Evolutionary conservation across 30 jellyfish, hydroid and myxozoan species (phyloP).

Genomic region (Aurelia sp.): DNA sequence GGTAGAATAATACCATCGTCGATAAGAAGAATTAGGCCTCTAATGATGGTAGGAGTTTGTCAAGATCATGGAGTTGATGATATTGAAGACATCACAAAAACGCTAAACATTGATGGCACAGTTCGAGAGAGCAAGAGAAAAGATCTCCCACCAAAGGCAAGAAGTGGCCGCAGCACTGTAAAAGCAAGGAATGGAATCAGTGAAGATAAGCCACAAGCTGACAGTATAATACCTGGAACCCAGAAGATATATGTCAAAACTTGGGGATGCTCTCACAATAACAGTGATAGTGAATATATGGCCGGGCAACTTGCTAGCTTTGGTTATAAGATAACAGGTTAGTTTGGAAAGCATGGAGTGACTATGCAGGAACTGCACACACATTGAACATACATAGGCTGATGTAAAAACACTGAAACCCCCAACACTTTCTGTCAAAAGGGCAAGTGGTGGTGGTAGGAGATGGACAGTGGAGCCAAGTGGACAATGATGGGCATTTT

Average conservation of each 20-base stretch:
- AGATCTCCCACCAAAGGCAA: slow-evolving; percentile 56
- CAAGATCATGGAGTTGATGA: slow-evolving; percentile 42
- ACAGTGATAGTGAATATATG: slow-evolving; percentile 97
- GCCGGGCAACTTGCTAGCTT: slow-evolving; percentile 91
- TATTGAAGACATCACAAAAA: slow-evolving; percentile 58
- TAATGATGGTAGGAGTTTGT: slow-evolving; percentile 9
- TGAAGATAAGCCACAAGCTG: slow-evolving; percentile 57
- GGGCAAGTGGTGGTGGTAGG: no score
- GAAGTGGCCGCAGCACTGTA: not conserved
- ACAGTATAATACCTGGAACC: slow-evolving; percentile 93
- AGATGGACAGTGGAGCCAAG: no score
- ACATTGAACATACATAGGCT: no score
- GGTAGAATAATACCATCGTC: no score
- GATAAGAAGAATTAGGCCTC: no score
- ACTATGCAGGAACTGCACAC: no score
- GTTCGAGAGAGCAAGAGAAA: slow-evolving; percentile 22
- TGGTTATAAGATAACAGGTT: slow-evolving; percentile 84
- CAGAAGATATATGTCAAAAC: slow-evolving; percentile 87
- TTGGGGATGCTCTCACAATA: slow-evolving; percentile 97
- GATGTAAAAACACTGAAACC: no score
- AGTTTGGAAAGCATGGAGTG: no score
- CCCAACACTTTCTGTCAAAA: no score
- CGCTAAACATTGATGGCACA: slow-evolving; percentile 17
- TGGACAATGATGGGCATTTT: no score
- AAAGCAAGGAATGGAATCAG: not conserved